phyloP scores from a whole-genome alignment of 2,113 vertebrate genomes.

The Corvus cornix region DNA sequence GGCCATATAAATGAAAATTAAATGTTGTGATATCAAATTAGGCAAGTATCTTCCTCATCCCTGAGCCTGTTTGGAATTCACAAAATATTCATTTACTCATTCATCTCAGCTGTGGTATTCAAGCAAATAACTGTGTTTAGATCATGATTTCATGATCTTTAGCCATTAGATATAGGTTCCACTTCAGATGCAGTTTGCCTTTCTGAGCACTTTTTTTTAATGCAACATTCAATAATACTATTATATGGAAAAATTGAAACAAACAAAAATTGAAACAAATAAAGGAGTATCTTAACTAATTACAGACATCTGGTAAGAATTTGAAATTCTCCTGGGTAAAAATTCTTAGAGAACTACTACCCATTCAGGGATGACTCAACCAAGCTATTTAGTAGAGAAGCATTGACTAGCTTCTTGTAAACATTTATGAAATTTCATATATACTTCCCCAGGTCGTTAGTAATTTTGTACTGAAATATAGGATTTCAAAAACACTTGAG shows the following conservation, averaged over 20 bases:
- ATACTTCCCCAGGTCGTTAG: background rate
- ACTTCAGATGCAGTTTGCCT: background rate
- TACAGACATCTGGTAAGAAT: background rate
- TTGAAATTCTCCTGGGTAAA: background rate
- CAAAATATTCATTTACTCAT: background rate
- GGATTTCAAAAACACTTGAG: background rate
- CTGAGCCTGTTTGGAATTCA: background rate
- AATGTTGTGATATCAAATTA: background rate
- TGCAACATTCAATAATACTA: background rate
- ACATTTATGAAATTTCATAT: background rate
- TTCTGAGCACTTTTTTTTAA: background rate
- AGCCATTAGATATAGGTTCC: background rate
- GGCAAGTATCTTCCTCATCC: background rate
- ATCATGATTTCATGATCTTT: background rate
- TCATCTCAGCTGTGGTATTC: background rate
- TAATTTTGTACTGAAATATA: background rate
- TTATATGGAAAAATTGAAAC: background rate
- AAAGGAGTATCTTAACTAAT: background rate
- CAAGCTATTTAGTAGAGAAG: background rate
- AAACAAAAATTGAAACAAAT: background rate
- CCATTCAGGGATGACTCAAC: background rate
- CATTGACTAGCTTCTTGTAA: background rate
- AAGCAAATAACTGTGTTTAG: background rate
- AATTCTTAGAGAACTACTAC: background rate
- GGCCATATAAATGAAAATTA: background rate